Percentiles rank a stretch among this genome's conserved stretches.
Evolutionary conservation across 2,888 invertebrate genomes (phyloP).

Genomic region (Mechanitis messenoides): DNA sequence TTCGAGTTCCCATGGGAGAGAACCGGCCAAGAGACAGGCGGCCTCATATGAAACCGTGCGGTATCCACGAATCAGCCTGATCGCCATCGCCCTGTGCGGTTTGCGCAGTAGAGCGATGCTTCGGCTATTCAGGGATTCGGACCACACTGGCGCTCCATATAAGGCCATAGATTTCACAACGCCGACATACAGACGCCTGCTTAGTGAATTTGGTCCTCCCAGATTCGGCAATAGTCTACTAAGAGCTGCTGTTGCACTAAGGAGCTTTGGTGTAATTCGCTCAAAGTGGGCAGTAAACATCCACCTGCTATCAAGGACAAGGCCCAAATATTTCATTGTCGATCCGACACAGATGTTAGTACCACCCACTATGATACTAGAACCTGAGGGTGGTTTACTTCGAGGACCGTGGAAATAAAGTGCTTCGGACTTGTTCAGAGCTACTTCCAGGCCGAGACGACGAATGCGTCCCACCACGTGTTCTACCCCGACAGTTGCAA

Average conservation of each 20-base stretch:
- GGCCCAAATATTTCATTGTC: conserved; percentile 20
- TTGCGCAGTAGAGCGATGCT: background rate
- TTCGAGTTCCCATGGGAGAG: background rate
- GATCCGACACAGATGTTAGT: conserved; percentile 10
- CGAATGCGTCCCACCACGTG: conserved; percentile 16
- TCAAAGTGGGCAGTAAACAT: conserved; percentile 16
- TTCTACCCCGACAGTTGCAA: conserved; percentile 14
- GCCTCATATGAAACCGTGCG: background rate
- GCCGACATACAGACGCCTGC: no score
- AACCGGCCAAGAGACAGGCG: background rate
- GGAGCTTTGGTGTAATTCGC: background rate
- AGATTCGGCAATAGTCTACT: no score
- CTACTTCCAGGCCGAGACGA: conserved; percentile 22
- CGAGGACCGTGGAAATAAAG: conserved; percentile 18
- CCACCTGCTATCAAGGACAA: conserved; percentile 19
- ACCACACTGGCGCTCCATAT: background rate
- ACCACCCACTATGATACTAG: conserved; percentile 8
- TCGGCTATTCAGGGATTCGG: background rate
- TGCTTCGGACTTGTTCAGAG: conserved; percentile 20
- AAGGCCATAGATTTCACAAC: no score
- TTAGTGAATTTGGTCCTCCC: no score
- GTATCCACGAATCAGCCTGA: background rate
- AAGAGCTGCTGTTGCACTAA: background rate
- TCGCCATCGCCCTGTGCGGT: background rate
- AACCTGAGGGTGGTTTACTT: conserved; percentile 7